Conservation (phyloP, 2,888 invertebrate genomes). For the Drosophila rubida region DNA sequence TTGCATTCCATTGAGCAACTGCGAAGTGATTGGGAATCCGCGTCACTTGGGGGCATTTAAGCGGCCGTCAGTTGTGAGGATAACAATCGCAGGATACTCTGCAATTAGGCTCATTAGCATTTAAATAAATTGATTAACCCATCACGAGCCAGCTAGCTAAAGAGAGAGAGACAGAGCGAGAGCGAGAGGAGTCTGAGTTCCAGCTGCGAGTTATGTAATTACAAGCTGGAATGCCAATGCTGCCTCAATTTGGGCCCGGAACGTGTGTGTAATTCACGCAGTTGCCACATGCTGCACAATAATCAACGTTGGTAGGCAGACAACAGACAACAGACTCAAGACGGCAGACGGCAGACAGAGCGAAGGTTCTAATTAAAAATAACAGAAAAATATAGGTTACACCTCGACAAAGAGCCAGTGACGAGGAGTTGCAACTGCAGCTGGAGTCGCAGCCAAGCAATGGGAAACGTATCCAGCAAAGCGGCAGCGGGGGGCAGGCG, state of each 20-base stretch:
- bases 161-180: not conserved
- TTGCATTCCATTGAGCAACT: not conserved
- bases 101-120: slow-evolving; percentile 58
- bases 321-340: slow-evolving; percentile 10
- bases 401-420: slow-evolving; percentile 57
- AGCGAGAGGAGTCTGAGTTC: not conserved
- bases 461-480: slow-evolving; percentile 62
- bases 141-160: slow-evolving; percentile 32
- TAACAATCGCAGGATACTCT: slow-evolving; percentile 47
- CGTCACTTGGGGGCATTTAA: slow-evolving; percentile 29
- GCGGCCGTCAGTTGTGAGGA: slow-evolving; percentile 37
- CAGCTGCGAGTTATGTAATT: slow-evolving; percentile 61
- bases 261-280: slow-evolving; percentile 43
- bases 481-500: not conserved
- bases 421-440: slow-evolving; percentile 5
- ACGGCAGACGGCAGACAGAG: slow-evolving; percentile 8
- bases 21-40: not conserved
- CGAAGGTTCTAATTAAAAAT: slow-evolving; percentile 68
- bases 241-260: slow-evolving; percentile 38
- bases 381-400: slow-evolving; percentile 71
- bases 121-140: slow-evolving; percentile 65
- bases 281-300: slow-evolving; percentile 61
- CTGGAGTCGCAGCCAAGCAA: slow-evolving; percentile 37
- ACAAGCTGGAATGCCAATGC: slow-evolving; percentile 49
- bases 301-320: slow-evolving; percentile 55